Conservation (phyloP, 1,140 invertebrate species). For the Bactericera cockerelli region DNA sequence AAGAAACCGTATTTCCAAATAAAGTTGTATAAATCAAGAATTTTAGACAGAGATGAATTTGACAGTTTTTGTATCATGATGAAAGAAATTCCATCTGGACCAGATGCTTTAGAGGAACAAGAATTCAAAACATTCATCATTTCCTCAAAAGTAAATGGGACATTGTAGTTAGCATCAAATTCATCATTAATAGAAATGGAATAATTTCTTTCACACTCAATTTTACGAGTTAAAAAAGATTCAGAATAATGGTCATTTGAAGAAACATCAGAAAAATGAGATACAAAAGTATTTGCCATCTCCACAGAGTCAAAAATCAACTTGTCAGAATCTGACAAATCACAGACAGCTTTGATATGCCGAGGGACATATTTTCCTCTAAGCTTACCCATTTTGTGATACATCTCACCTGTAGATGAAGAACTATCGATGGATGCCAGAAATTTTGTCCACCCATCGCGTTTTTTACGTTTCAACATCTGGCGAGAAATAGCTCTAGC, state of each 20-base stretch:
- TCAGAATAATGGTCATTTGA: too few relatives aligned
- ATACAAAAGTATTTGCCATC: too few relatives aligned
- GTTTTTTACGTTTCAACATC: neutral
- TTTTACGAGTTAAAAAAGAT: too few relatives aligned
- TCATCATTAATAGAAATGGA: too few relatives aligned
- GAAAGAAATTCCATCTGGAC: constrained; percentile 1
- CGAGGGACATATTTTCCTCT: neutral
- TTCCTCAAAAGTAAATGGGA: neutral
- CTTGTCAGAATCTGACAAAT: too few relatives aligned
- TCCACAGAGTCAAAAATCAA: too few relatives aligned
- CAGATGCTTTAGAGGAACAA: neutral
- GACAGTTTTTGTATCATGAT: neutral
- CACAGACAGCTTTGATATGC: neutral
- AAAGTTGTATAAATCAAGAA: neutral
- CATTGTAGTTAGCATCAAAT: neutral
- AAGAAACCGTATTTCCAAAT: neutral
- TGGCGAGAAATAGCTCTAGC: neutral
- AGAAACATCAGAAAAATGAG: too few relatives aligned
- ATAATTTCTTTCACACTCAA: too few relatives aligned
- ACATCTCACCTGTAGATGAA: neutral
- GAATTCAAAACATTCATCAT: neutral
- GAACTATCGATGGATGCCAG: neutral
- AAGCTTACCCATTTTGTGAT: neutral
- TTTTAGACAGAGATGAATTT: neutral
- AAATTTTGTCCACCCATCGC: neutral